phyloP scores from a whole-genome alignment of 2,113 vertebrate species.

The Stegostoma tigrinum region DNA sequence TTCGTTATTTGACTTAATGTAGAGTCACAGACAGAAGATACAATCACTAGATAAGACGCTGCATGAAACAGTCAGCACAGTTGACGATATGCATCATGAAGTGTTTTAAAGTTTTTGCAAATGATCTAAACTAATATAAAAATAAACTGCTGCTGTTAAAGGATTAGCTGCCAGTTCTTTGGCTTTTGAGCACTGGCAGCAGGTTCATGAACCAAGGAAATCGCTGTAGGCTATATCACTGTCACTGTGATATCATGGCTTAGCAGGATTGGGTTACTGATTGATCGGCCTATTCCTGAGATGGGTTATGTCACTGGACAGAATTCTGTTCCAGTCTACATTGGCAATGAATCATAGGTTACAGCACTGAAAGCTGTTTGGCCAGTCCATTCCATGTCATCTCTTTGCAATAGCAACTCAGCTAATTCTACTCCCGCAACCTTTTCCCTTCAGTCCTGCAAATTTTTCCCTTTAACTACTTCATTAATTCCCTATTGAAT shows the following conservation, averaged over 20 bases:
- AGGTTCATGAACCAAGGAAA: not conserved
- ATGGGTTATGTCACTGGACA: no score
- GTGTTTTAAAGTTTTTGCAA: not conserved
- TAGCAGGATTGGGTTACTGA: not conserved
- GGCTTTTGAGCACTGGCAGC: not conserved
- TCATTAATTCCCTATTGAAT: no score
- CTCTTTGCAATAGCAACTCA: no score
- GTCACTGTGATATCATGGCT: not conserved
- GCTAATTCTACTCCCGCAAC: no score
- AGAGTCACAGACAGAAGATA: not conserved
- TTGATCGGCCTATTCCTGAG: not conserved
- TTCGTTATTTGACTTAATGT: not conserved
- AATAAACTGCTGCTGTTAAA: not conserved
- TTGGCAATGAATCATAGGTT: no score
- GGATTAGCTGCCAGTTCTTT: not conserved
- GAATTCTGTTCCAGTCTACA: no score
- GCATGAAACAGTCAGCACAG: not conserved
- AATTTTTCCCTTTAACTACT: no score
- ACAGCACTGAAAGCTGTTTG: no score
- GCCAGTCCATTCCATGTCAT: no score
- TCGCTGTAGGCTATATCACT: not conserved
- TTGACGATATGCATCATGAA: not conserved
- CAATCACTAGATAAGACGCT: not conserved
- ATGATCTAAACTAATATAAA: not conserved
- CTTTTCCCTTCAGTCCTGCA: no score